phyloP scores from a whole-genome alignment of 1,140 invertebrate genomes.

The Aleiodes sp. region DNA sequence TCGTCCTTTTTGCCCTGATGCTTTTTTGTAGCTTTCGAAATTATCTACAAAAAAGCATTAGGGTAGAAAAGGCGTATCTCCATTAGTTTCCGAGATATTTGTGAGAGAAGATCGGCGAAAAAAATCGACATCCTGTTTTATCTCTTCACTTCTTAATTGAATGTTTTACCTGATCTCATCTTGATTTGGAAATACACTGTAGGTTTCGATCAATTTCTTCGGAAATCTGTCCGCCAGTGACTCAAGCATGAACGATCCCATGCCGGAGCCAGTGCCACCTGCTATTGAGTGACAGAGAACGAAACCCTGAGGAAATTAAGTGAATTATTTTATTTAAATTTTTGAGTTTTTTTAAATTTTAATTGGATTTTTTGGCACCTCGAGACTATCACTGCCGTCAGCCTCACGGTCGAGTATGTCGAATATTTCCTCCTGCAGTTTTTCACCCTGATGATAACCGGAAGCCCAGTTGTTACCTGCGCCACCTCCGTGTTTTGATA shows the following conservation, averaged over 20 bases:
- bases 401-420: constrained; percentile 99
- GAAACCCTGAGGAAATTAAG: constrained; percentile 79
- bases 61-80: too few species aligned
- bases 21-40: too few species aligned
- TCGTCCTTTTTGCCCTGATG: too few species aligned
- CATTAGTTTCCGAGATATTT: too few species aligned
- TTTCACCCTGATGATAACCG: constrained; percentile 93
- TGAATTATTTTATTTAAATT: not conserved
- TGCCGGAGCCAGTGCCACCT: constrained; percentile 97
- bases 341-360: not conserved
- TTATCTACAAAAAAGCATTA: too few species aligned
- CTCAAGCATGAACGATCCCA: constrained; percentile 96
- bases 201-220: constrained; percentile 98
- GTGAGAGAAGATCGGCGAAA: too few species aligned
- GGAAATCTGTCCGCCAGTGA: constrained; percentile 94
- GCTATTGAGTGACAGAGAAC: constrained; percentile 99
- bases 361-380: constrained; percentile 75
- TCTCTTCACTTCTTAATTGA: too few species aligned
- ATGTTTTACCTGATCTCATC: constrained; percentile 87
- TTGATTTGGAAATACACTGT: constrained; percentile 99
- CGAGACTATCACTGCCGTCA: constrained; percentile 97
- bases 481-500: constrained; percentile 97
- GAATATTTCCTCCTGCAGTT: constrained; percentile 96
- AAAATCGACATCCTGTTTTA: too few species aligned
- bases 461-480: constrained; percentile 99